Base-by-base conservation (phyloP, 2,797 vertebrate species). In the Furcifer pardalis region DNA sequence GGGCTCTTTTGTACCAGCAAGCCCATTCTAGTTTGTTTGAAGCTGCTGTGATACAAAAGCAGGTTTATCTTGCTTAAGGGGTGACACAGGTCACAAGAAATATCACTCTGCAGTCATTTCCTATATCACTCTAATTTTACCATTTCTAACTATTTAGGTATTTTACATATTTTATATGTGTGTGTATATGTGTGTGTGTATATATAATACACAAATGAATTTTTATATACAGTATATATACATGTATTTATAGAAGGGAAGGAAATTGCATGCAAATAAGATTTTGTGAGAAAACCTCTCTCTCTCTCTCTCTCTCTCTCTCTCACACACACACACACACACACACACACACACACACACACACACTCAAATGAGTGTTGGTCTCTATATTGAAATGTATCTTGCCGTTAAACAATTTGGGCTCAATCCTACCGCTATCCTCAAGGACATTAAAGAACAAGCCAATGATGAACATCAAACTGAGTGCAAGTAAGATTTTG, bases 11-110 rank as follows among this genome's bases (percentile, higher is more conserved):
- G 86, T n/a, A 89, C 77, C 88, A 91, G 90, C 84, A 87, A 87
- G 92, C 89, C 83, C 81, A 92, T 88, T 94, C 91, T 89, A 92
- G 92, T 85, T 76, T 92, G 94, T 89, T 90, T 93, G 90, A 91
- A 90, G 92, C 66, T 63, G 49, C 9, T 90, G 87, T 90, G 89
- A 74, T 85, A 93, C 76, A 92, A 94, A 89, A 89, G 86, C 84
- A 94, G 89, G 91, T 44, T 91, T 89, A 90, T 94, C 77, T 86
- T 88, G 73, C 86, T 90, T 90, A 85, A 93, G 90, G 92, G 91
- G 80, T 88, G 86, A 79, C 87, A 82, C 72, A 93, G 87, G 79
- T 91, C 90, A 94, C 79, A 78, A 91, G 62, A 76, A 89, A 85
- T 83, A 65, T 84, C 88, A 84, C 81, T 84, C 37, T 63, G 66